Base-by-base conservation (phyloP, 2,113 vertebrate species). In the Aepyceros melampus region DNA sequence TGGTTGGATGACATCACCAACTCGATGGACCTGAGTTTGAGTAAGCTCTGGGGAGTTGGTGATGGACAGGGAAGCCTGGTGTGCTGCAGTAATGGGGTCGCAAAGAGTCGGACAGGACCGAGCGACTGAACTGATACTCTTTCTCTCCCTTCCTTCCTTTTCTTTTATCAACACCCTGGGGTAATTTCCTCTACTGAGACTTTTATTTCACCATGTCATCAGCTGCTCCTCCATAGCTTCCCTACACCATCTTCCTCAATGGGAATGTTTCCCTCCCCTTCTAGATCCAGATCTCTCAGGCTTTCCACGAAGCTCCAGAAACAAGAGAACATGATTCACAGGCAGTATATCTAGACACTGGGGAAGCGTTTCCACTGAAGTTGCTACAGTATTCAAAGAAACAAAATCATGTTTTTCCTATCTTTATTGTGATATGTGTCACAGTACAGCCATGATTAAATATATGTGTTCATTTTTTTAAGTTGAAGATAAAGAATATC, bases 71-170 rank as follows among this genome's bases (percentile, higher is more conserved):
- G 64, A 71, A 36, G 64, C 64, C 64, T 71, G 64, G 64, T 71
- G 33, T 36, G n/a, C 64, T 71, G 64, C 19, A 71, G n/a, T 71
- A 19, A 71, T 23, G 64, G n/a, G 9, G 64, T 36, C 0, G 2
- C n/a, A 11, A 19, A 71, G 17, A 71, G 19, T 23, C 0, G 0
- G n/a, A 71, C 64, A 23, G 9, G 19, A 71, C n/a, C 10, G 0
- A 71, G n/a, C 1, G 0, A 71, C 19, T 71, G n/a, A 71, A 71
- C 67, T 36, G n/a, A 13, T 56, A 47, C 45, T 93, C n/a, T n/a
- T 6, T 89, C 16, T 71, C 5, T 76, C n/a, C 27, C 33, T 43
- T 74, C 11, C 49, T 64, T 19, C 31, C 60, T 36, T 36, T 40
- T 15, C 49, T 62, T 79, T 64, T 86, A 36, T 85, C 87, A 82